A percentile compares a stretch with the other conserved stretches of the same genome.
Evolutionary conservation across 2,888 invertebrate genomes (phyloP).

Genomic region (Macrosoma leucophasiata): DNA sequence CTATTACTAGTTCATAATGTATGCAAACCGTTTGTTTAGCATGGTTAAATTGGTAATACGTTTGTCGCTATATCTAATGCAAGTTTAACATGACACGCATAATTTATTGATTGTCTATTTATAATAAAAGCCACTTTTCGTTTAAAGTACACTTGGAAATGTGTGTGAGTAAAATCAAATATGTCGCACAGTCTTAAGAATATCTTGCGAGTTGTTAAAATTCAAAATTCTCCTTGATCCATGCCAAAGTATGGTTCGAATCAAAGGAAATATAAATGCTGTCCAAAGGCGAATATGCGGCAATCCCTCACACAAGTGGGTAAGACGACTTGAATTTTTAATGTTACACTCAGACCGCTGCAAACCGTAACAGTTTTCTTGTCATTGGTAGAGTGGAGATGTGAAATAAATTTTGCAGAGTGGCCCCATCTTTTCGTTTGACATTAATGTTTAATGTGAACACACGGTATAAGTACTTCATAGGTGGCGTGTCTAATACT

Average conservation of each 20-base stretch:
- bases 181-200: no score
- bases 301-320: slow-evolving; percentile 76
- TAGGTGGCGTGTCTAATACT: slow-evolving; percentile 66
- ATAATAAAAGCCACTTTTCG: no score
- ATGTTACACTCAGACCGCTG: slow-evolving; percentile 75
- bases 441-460: slow-evolving; percentile 71
- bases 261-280: slow-evolving; percentile 73
- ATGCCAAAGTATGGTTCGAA: slow-evolving; percentile 37
- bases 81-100: no score
- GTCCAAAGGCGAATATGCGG: slow-evolving; percentile 72
- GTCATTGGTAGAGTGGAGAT: slow-evolving; percentile 74
- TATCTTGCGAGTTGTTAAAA: no score
- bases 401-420: slow-evolving; percentile 76
- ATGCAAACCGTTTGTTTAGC: no score
- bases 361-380: slow-evolving; percentile 77
- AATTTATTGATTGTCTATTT: no score
- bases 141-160: no score
- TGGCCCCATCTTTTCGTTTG: slow-evolving; percentile 75
- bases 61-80: no score
- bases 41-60: no score
- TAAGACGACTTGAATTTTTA: slow-evolving; percentile 73
- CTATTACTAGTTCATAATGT: no score
- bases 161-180: no score
- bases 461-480: slow-evolving; percentile 61
- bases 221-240: slow-evolving; percentile 11